Evolutionary conservation across 2,113 vertebrate species (phyloP), one percentile per base, ranked within the genome.

Genomic region (Todiramphus saurophagus): DNA sequence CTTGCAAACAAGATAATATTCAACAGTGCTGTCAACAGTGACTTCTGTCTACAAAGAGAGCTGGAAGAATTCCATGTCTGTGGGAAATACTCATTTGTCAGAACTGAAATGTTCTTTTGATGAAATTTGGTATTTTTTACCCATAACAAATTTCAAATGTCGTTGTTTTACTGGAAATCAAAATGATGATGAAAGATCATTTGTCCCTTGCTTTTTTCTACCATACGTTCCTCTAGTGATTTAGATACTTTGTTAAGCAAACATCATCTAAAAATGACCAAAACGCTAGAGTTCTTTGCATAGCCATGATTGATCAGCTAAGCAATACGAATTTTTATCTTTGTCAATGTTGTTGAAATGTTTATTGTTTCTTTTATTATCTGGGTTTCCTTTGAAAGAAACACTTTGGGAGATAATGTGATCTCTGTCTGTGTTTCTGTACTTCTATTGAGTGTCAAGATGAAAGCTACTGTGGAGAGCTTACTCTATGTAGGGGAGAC

Each of bases 41-140:
- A 50, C 93, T 96, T 96, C 77, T 94, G 80, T 97, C 97, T 97
- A 97, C 87, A 91, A 78, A 95, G 68, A 31, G 70, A 84, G 37
- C 19, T 68, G 53, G 66, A 92, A 90, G 50, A 87, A 91, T 79
- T 79, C 66, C 35, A 33, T 27, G 21, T 88, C 48, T 58, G 25
- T 82, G 78, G 31, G 33, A 86, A 73, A 69, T 68, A 75, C 53
- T 74, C 68, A 76, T 90, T 90, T 92, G 35, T 94, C 82, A 92
- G 70, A 87, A 94, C 35, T 11, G 35, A 95, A 90, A 90, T 76
- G 48, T 87, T 90, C 75, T 82, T 91, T 58, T 85, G 69, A 87
- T 87, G 35, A 79, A 92, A 79, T 89, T 91, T 91, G 58, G 10
- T 46, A 4, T 18, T 31, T 70, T 83, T 80, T 90, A 56, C 67